Evolutionary conservation across 2,888 invertebrate species (phyloP), one percentile per base, ranked within the genome.

Genomic region (Fragum whitleyi): DNA sequence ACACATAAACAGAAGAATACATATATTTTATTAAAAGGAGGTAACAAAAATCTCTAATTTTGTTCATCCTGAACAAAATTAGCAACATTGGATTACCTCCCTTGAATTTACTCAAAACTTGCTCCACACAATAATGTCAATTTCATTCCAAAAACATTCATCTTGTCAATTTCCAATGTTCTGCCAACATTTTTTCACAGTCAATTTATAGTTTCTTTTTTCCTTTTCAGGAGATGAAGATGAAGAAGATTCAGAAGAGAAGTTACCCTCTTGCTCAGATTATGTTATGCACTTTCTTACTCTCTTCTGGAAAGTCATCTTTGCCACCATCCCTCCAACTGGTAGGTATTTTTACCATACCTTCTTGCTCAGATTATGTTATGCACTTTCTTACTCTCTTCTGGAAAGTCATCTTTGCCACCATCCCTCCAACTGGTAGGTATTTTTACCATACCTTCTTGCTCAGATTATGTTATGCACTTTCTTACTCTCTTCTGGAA

Each of bases 401-500:
- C 32, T 36, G 32, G 32, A 99, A 99, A 95, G 95, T 99, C 73
- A 94, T 98, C 82, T 99, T 99, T 94, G 99, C 99, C 80, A 97
- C 98, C 94, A 97, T 99, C 86, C 99, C 99, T 90, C 99, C 99
- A 29, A 99, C 99, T 95, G 98, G 98, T 97, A 95, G 94, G 32
- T 36, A n/a, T n/a, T n/a, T n/a, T n/a, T n/a, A n/a, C n/a, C n/a
- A n/a, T 36, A 36, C 32, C 32, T 9, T 6, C 32, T 36, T 36
- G 32, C 9, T 36, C 32, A 36, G 32, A 36, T 9, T 36, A 36
- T 36, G 32, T 36, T 36, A 36, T 36, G 9, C 99, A 99, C 95
- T 96, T 97, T 92, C 95, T 99, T 85, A 98, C 99, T 16, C 95
- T 99, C 81, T 98, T 99, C 95, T 99, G 99, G 99, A 99, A 99